Evolutionary conservation across 2,113 vertebrate species (phyloP), one percentile per base, ranked within the genome.

Genomic region (Neoarius graeffei): DNA sequence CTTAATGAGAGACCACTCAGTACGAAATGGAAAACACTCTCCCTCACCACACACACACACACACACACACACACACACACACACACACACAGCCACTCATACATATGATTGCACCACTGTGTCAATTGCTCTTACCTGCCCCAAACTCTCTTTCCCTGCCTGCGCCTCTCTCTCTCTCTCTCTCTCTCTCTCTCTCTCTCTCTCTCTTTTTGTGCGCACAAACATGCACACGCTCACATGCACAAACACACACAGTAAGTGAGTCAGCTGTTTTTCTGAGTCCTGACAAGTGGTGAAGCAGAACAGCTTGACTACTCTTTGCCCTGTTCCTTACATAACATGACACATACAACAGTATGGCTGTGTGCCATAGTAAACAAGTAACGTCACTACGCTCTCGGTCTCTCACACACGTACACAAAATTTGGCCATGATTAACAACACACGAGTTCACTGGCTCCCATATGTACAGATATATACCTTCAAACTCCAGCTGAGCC

Each of bases 361-460:
- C 93, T 91, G 90, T 85, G 69, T 14, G 71, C 89, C 85, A 85
- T 77, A 87, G 92, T 94, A 95, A 95, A 95, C 93, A 95, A 94
- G 91, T 94, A 89, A 94, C 92, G 87, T 93, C 93, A 93, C 64
- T 1, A n/a, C 42, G 48, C 74, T 42, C 59, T 56, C 74, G 5
- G 52, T 56, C 74, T 56, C 35, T 52, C 52, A 57, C 92, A 86
- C 84, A 71, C 73, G 54, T 1, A 60, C 10, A 25, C 73, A 76
- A 20, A 76, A 23, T 10, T 6, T 83, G 89, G 74, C 76, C 17
- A 73, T 91, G 90, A 91, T 93, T 92, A 88, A 87, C 88, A 92
- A 90, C 91, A 91, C 89, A 89, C 90, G 89, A 91, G 92, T 92
- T 52, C 71, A 48, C 35, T 20, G 35, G 35, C 35, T 92, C 89